phyloP scores from a whole-genome alignment of 2,113 vertebrate genomes.

The Ictalurus furcatus region DNA sequence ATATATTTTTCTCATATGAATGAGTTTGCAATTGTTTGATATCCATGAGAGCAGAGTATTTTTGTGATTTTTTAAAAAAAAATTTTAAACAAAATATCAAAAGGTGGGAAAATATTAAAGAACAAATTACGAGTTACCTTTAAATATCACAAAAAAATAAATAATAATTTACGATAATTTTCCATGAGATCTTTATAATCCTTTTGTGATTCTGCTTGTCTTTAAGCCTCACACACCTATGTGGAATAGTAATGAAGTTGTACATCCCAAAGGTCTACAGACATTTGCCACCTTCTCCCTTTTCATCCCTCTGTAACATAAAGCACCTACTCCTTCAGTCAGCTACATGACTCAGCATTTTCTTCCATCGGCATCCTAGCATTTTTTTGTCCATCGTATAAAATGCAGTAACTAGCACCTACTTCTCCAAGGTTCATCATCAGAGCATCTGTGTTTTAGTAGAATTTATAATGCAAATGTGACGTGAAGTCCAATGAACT shows the following conservation, averaged over 20 bases:
- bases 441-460: not conserved
- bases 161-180: too few species aligned
- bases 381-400: constrained; percentile 17
- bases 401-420: constrained; percentile 39
- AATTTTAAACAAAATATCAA: not conserved
- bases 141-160: not conserved
- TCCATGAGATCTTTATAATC: too few species aligned
- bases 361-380: constrained; percentile 16
- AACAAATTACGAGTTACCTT: not conserved
- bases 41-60: too few species aligned
- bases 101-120: not conserved
- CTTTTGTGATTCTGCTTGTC: not conserved
- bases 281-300: constrained; percentile 8
- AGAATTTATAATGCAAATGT: not conserved
- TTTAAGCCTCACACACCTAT: not conserved
- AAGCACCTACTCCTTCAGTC: constrained; percentile 23
- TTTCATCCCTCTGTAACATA: constrained; percentile 35
- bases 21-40: too few species aligned
- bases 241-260: constrained; percentile 14
- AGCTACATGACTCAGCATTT: constrained; percentile 51
- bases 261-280: constrained; percentile 19
- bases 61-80: too few species aligned
- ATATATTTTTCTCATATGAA: too few species aligned
- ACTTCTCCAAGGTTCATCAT: constrained; percentile 19
- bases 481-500: not conserved